Base-by-base conservation (phyloP, 1,140 invertebrate species). In the Asbolus verrucosus region DNA sequence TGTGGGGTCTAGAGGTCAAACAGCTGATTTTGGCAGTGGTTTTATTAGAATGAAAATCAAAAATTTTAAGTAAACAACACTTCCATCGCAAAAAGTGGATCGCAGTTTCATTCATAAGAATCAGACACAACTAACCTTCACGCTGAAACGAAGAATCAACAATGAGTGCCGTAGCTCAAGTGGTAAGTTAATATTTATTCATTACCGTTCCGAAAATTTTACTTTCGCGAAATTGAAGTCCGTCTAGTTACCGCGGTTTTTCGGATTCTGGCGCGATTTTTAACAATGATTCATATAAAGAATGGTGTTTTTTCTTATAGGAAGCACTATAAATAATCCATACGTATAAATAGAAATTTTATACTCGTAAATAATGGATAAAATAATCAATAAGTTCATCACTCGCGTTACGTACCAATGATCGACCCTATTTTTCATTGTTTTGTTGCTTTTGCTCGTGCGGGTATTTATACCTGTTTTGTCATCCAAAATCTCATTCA, bases 11-110 rank as follows among this genome's bases (percentile, higher is more conserved):
- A 9, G 46, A 31, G 11, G 9, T 24, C 11, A 54, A 50, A 54
- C 46, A 54, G 46, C 46, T 54, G 46, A 54, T 54, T 54, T 54
- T 54, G 46, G 27, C 46, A 54, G 21, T 54, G 46, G 21, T 54
- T 27, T 54, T 54, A 54, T 27, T 54, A 54, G 46, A 21, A 54
- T 54, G 46, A 27, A 54, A 8, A 30, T 21, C 8, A 54, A 54
- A 1, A 2, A 31, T 54, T 54, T 54, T 54, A 54, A 54, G 27
- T 54, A 13, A 27, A 27, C 46, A 54, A 21, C 43, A 19, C 43
- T 50, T 50, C 16, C 43, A 50, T 50, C 21, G 43, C 21, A 50
- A 50, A 50, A 50, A 54, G 46, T 54, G 46, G 27, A 54, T 54
- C 11, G 21, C 6, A 54, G 19, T 54, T 54, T 54, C 46, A 54